These are phyloP conservation scores for Rotaria magnacalcarata DNA, from an alignment of 2,888 invertebrate genomes.

Conservation along the genomic window DNA sequence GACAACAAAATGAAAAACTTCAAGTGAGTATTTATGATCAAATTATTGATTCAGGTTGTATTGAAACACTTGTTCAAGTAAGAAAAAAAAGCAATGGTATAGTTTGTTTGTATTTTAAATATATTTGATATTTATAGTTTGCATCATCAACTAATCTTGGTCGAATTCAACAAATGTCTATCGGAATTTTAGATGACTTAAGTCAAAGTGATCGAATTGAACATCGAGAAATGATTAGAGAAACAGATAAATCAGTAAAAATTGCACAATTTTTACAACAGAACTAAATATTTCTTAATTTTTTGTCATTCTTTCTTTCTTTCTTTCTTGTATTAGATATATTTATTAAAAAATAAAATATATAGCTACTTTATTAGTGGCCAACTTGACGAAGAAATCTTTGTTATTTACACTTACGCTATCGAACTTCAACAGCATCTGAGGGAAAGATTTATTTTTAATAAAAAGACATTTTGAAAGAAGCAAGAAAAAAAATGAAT, in stretches of 20 bases:
- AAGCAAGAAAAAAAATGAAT: too few relatives aligned
- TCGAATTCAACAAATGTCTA: not conserved
- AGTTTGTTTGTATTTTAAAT: too few relatives aligned
- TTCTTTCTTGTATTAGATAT: not conserved
- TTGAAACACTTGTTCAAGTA: conserved; percentile 3
- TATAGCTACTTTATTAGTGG: not conserved
- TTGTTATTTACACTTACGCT: too few relatives aligned
- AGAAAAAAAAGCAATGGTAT: not conserved
- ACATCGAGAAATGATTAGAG: not conserved
- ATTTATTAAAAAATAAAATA: not conserved
- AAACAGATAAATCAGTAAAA: not conserved
- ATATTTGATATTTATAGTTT: not conserved
- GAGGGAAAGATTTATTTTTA: too few relatives aligned
- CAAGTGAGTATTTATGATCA: not conserved
- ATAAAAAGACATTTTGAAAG: too few relatives aligned
- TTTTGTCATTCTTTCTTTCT: not conserved
- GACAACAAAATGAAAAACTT: not conserved
- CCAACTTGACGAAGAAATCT: not conserved
- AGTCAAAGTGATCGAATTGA: not conserved
- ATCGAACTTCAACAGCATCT: too few relatives aligned
- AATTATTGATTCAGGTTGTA: not conserved
- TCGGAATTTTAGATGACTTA: not conserved
- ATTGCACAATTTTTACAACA: not conserved
- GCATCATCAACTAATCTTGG: not conserved
- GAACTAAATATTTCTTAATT: not conserved